Conservation (phyloP, 2,888 invertebrate genomes). For the Bombylius major region DNA sequence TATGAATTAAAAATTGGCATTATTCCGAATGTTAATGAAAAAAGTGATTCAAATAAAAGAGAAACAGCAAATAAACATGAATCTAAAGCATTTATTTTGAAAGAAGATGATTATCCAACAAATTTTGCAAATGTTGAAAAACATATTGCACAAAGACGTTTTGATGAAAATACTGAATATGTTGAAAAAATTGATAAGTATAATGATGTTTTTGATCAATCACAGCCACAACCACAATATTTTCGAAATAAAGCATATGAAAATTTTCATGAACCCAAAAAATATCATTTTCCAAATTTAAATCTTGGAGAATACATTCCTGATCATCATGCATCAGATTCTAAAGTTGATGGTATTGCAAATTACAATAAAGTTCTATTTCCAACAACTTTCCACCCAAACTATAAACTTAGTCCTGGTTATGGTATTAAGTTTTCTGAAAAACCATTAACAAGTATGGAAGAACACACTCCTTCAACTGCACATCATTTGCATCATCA, state of each 20-base stretch:
- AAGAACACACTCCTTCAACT: constrained; percentile 9
- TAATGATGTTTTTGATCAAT: constrained; percentile 11
- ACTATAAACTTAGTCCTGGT: not conserved
- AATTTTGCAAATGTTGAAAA: constrained; percentile 21
- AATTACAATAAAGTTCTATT: constrained; percentile 16
- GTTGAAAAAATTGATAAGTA: constrained; percentile 2
- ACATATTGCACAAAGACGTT: constrained; percentile 6
- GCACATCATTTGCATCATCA: constrained; percentile 37
- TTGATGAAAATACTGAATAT: constrained; percentile 3
- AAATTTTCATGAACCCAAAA: not conserved
- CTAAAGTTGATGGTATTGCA: constrained; percentile 20
- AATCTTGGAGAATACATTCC: constrained; percentile 33
- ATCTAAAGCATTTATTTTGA: constrained; percentile 49
- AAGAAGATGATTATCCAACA: constrained; percentile 37
- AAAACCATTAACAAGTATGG: not conserved
- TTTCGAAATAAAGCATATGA: not conserved
- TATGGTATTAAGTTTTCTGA: not conserved
- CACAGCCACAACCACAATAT: constrained; percentile 9
- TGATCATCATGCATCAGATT: constrained; percentile 14
- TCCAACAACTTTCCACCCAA: constrained; percentile 31
- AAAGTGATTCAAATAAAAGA: constrained; percentile 33
- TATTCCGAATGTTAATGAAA: constrained; percentile 37
- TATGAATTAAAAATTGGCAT: constrained; percentile 59
- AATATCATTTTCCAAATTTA: constrained; percentile 12
- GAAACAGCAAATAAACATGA: constrained; percentile 39